phyloP scores from a whole-genome alignment of 2,113 vertebrate species.

The Myotis yumanensis region DNA sequence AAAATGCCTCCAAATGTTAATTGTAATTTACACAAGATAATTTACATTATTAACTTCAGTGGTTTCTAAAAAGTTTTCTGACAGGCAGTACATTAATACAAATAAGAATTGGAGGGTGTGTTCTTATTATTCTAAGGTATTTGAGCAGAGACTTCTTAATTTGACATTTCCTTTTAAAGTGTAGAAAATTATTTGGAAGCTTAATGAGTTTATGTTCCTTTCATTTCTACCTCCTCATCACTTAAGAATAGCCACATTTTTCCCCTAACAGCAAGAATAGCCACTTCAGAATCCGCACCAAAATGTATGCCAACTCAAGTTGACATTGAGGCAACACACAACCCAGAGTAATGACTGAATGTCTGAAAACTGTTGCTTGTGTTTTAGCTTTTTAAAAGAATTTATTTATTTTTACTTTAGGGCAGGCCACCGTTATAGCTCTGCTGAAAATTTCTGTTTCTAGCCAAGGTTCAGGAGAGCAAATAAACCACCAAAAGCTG shows the following conservation, averaged over 20 bases:
- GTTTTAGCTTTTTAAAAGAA: background rate
- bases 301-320: background rate
- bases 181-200: constrained; percentile 24
- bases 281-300: background rate
- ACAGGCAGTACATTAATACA: constrained; percentile 16
- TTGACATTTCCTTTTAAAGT: constrained; percentile 52
- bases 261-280: background rate
- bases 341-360: background rate
- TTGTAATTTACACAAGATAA: background rate
- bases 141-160: constrained; percentile 34
- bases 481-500: constrained; percentile 8
- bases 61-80: background rate
- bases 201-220: constrained; percentile 9
- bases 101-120: background rate
- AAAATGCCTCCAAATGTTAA: background rate
- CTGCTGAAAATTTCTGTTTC: background rate
- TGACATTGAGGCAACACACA: background rate
- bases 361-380: background rate
- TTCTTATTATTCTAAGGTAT: background rate
- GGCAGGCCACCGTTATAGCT: background rate
- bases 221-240: background rate
- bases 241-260: background rate
- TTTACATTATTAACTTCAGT: background rate
- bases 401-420: constrained; percentile 24
- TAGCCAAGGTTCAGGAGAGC: constrained; percentile 28